Evolutionary conservation across 2,113 vertebrate species (phyloP).

Genomic region (Hirundichthys speculiger): DNA sequence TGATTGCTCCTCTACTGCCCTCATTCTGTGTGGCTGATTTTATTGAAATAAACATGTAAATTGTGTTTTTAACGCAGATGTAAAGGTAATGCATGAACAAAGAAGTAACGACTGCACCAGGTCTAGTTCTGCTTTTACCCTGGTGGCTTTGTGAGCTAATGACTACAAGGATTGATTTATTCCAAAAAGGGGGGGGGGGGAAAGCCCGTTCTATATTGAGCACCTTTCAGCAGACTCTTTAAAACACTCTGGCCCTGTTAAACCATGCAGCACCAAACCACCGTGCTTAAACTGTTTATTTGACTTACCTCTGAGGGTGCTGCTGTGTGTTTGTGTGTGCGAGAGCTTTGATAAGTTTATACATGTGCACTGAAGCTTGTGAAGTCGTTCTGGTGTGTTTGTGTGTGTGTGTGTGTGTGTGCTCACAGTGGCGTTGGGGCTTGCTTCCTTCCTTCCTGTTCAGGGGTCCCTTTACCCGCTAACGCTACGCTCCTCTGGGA

Average conservation of each 20-base stretch:
- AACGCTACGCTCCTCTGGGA: conserved; percentile 60
- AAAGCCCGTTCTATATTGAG: conserved; percentile 32
- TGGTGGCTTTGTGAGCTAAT: conserved; percentile 19
- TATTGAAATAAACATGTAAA: too few species aligned
- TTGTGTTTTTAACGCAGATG: too few species aligned
- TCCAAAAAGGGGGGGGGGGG: conserved; percentile 16
- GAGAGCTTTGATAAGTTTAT: conserved; percentile 38
- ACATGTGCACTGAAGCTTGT: conserved; percentile 53
- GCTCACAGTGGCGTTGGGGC: conserved; percentile 66
- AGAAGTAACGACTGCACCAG: neutral
- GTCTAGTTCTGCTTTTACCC: neutral
- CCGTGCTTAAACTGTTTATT: conserved; percentile 71
- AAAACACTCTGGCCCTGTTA: conserved; percentile 73
- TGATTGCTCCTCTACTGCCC: too few species aligned
- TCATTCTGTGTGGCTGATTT: too few species aligned
- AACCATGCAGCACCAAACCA: conserved; percentile 65
- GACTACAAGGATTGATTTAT: conserved; percentile 44
- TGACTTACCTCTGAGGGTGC: conserved; percentile 63
- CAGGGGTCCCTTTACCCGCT: conserved; percentile 60
- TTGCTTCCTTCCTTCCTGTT: conserved; percentile 80
- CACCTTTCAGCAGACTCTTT: conserved; percentile 74
- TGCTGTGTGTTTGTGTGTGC: conserved; percentile 33
- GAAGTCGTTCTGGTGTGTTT: conserved; percentile 35
- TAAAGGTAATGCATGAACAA: neutral
- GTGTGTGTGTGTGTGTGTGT: conserved; percentile 35